These are phyloP conservation scores for Meta bourneti DNA, from an alignment of 2,888 invertebrate species.

Conservation along the genomic window DNA sequence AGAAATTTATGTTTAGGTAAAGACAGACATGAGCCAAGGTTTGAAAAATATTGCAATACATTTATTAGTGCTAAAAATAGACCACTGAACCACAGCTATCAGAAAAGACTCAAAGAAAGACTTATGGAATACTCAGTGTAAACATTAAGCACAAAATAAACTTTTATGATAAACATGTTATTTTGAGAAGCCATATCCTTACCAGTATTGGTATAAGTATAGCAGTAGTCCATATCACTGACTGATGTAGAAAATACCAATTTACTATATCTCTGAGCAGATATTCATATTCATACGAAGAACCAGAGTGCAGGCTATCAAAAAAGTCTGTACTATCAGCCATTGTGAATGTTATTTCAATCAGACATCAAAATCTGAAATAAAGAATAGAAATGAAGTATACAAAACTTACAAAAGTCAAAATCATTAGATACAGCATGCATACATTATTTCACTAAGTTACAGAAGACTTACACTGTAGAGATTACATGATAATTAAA, in stretches of 20 bases:
- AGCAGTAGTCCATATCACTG: slow-evolving; percentile 49
- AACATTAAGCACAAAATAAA: background rate
- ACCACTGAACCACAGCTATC: background rate
- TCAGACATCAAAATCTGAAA: slow-evolving; percentile 35
- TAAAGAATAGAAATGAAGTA: background rate
- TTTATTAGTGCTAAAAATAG: background rate
- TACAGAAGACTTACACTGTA: background rate
- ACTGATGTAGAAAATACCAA: slow-evolving; percentile 60
- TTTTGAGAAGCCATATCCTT: background rate
- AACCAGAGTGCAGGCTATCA: slow-evolving; percentile 70
- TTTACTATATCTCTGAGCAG: slow-evolving; percentile 53
- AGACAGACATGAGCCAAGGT: too few species aligned
- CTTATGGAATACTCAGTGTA: background rate
- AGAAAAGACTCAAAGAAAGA: background rate
- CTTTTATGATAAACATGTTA: background rate
- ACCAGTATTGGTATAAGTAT: slow-evolving; percentile 54
- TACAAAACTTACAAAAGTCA: background rate
- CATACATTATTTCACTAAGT: background rate
- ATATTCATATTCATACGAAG: slow-evolving; percentile 40
- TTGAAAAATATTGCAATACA: too few species aligned
- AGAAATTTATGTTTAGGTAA: too few species aligned
- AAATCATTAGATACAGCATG: background rate
- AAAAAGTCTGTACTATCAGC: slow-evolving; percentile 32
- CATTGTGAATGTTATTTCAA: slow-evolving; percentile 16
- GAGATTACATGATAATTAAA: background rate